phyloP scores from a whole-genome alignment of 2,888 invertebrate species.

The Andricus curvator region DNA sequence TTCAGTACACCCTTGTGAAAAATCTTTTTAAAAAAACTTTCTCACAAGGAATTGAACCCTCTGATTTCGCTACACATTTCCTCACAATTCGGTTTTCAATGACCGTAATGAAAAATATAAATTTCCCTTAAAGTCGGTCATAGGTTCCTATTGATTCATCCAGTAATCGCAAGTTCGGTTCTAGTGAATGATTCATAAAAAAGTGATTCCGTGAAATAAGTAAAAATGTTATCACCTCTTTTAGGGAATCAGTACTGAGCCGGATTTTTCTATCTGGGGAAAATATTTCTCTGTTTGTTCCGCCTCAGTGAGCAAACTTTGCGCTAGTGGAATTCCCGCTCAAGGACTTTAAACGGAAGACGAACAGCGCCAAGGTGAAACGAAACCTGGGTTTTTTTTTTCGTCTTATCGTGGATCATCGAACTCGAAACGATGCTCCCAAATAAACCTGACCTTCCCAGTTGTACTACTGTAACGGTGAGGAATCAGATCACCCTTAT shows the following conservation, averaged over 20 bases:
- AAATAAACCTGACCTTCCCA: conserved; percentile 38
- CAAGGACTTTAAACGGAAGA: background rate
- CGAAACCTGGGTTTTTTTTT: background rate
- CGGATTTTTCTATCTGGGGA: background rate
- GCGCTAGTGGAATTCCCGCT: background rate
- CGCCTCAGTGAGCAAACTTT: background rate
- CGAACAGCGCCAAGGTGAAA: background rate
- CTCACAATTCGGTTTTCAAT: no score
- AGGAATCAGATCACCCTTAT: background rate
- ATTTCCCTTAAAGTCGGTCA: conserved; percentile 17
- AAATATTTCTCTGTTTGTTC: background rate
- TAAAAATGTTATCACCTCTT: background rate
- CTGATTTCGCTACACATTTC: no score
- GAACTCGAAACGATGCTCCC: conserved; percentile 5
- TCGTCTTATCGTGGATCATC: conserved; percentile 6
- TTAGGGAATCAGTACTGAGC: background rate
- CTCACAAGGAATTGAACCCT: no score
- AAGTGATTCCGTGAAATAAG: background rate
- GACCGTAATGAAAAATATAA: background rate
- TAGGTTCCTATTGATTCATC: background rate
- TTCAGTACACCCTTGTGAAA: no score
- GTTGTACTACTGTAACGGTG: conserved; percentile 14
- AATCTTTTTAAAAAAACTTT: no score
- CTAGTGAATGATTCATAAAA: background rate
- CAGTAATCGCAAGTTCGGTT: conserved; percentile 11